Base-by-base conservation (phyloP, 2,888 invertebrate genomes). In the Aethes cnicana region DNA sequence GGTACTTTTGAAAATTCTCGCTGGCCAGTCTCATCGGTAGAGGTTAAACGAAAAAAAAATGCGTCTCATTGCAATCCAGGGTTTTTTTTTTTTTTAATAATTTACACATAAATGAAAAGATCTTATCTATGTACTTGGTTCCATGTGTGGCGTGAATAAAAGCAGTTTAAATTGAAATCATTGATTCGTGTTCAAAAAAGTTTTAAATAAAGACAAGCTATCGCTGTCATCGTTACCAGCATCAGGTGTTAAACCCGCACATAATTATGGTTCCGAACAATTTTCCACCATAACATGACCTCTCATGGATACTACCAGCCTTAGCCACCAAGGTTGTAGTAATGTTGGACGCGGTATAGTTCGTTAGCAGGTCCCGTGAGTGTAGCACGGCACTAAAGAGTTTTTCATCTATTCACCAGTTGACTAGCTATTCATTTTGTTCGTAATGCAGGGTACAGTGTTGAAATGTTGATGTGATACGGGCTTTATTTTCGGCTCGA, bases 221-320 rank as follows among this genome's bases (percentile, higher is more conserved):
- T 30, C 35, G 42, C 36, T 14, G 43, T 53, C 41, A 28, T 47
- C 33, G 41, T 35, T 47, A 23, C 7, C 21, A 37, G 53, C 53
- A 54, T 49, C 54, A 54, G 54, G 54, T 54, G 54, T 46, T 46
- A 28, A 46, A 28, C 33, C 33, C 17, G 26, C 42, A 55, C 57
- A 58, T 65, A 67, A 68, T 66, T 65, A 66, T 58, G 32, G 20
- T 23, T 37, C 37, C 12, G 14, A 8, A 12, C 16, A 6, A 37
- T 30, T 12, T 23, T 7, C 41, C 36, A 49, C 1, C 14, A 8
- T 30, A 50, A 14, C 12, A 4, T 18, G 14, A 36, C 2, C 36
- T 3, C n/a, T 12, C 21, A 6, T 12, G n/a, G 6, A 11, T 18
- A 36, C 8, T 0, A 4, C 4, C n/a, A 4, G 4, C 3, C 8